Evolutionary conservation across 2,888 invertebrate genomes (phyloP).

Genomic region (Hesperia comma): DNA sequence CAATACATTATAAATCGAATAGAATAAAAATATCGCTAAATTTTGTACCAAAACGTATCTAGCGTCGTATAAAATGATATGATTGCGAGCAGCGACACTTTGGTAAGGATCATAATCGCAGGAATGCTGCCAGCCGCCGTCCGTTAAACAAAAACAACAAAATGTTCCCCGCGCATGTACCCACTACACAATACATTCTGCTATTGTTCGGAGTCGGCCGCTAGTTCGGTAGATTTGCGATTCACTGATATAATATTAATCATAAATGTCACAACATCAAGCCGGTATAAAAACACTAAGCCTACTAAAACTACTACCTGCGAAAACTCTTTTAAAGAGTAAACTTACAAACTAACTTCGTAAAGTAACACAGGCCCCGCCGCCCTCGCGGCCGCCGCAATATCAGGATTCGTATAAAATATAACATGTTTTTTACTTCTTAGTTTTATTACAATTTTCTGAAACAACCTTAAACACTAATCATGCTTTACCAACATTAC

Average conservation of each 20-base stretch:
- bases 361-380: slow-evolving; percentile 75
- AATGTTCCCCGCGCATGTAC: slow-evolving; percentile 55
- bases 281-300: slow-evolving; percentile 85
- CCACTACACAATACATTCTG: slow-evolving; percentile 83
- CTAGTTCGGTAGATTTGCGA: slow-evolving; percentile 70
- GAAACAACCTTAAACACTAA: slow-evolving; percentile 78
- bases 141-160: slow-evolving; percentile 60
- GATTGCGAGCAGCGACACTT: slow-evolving; percentile 81
- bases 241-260: slow-evolving; percentile 74
- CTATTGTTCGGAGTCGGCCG: slow-evolving; percentile 75
- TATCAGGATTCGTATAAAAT: slow-evolving; percentile 79
- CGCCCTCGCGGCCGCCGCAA: slow-evolving; percentile 55
- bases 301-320: slow-evolving; percentile 83
- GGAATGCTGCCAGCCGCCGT: slow-evolving; percentile 62
- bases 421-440: slow-evolving; percentile 75
- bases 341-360: slow-evolving; percentile 79
- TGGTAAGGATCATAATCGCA: slow-evolving; percentile 73
- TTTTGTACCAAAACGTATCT: slow-evolving; percentile 80
- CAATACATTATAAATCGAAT: slow-evolving; percentile 75
- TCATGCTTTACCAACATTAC: slow-evolving; percentile 74
- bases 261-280: slow-evolving; percentile 84
- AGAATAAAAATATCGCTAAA: slow-evolving; percentile 77
- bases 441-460: slow-evolving; percentile 82
- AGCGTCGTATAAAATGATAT: slow-evolving; percentile 81
- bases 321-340: slow-evolving; percentile 83